phyloP scores from a whole-genome alignment of 2,113 vertebrate species.

The Caracal caracal region DNA sequence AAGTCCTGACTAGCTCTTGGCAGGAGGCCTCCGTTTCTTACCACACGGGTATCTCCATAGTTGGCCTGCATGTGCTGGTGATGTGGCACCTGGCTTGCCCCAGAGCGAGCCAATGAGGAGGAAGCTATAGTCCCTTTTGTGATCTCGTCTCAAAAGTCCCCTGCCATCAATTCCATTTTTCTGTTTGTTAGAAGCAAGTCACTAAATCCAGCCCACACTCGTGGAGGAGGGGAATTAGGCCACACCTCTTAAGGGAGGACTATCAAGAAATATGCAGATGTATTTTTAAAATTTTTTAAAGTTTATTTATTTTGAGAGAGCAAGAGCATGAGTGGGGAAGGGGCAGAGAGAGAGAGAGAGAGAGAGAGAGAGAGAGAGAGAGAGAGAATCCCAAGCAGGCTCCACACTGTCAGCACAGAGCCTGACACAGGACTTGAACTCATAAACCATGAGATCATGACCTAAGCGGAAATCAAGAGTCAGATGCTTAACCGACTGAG shows the following conservation, averaged over 20 bases:
- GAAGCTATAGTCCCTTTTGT: neutral
- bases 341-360: no score
- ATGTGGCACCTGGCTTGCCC: neutral
- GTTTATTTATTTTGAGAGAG: no score
- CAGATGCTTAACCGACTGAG: no score
- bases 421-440: no score
- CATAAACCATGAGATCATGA: no score
- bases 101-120: neutral
- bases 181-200: neutral
- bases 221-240: neutral
- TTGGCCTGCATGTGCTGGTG: neutral
- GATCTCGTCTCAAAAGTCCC: neutral
- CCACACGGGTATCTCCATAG: neutral
- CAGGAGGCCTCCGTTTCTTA: neutral
- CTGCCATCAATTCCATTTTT: neutral
- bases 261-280: neutral
- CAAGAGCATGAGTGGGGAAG: no score
- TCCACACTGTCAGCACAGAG: no score
- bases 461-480: no score
- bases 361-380: no score
- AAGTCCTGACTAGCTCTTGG: neutral
- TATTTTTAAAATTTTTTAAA: no score
- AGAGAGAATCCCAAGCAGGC: no score
- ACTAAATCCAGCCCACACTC: neutral
- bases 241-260: neutral